These are phyloP conservation scores for Uria aalge DNA, from an alignment of 2,113 vertebrate species.

Conservation along the genomic window DNA sequence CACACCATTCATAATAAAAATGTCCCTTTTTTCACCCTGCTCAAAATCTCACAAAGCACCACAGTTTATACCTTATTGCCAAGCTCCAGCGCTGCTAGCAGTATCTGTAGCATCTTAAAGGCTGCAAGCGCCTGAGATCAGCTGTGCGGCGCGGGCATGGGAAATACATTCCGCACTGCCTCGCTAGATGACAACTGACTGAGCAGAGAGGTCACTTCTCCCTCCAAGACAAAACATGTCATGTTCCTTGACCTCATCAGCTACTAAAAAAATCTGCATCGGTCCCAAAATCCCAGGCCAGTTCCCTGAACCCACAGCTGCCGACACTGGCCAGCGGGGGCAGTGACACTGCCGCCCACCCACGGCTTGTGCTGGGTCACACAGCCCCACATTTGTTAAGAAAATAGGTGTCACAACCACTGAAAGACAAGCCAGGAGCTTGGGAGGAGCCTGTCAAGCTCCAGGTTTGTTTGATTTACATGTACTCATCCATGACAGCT, in stretches of 20 bases:
- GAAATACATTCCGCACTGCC: accelerated
- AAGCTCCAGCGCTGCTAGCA: neutral
- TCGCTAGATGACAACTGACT: neutral
- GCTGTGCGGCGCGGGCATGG: neutral
- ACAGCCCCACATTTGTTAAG: accelerated
- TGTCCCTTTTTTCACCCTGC: neutral
- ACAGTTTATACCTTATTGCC: neutral
- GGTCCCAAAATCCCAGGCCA: neutral
- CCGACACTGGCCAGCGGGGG: neutral
- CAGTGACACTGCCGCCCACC: neutral
- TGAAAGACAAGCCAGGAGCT: neutral
- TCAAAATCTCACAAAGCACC: neutral
- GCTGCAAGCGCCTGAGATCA: accelerated
- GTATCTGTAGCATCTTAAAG: neutral
- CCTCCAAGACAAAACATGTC: neutral
- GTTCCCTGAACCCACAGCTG: neutral
- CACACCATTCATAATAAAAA: neutral
- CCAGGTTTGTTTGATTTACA: neutral
- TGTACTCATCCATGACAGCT: neutral
- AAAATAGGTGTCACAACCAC: accelerated
- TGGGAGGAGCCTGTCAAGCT: neutral
- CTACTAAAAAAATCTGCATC: neutral
- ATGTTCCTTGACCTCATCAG: neutral
- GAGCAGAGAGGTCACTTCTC: neutral
- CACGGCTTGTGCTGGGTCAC: accelerated